Base-by-base conservation (phyloP, 2,888 invertebrate genomes). In the Cephus rjabovi region DNA sequence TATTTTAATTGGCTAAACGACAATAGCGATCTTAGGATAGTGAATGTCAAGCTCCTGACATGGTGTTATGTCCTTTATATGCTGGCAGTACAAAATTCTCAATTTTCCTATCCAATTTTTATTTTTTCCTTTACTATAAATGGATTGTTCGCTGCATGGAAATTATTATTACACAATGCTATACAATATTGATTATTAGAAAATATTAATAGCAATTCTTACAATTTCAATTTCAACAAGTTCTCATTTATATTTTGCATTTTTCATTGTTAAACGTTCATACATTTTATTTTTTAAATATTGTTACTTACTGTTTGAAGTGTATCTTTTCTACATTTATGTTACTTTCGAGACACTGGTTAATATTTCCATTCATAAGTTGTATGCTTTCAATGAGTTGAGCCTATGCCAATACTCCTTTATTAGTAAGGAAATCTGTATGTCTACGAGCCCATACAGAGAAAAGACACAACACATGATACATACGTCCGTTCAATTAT, bases 1-100 rank as follows among this genome's bases (percentile, higher is more conserved):
- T 56, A 71, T 34, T 71, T 71, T 71, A 71, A 71, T 71, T 71
- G 71, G 34, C 71, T 71, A 56, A 56, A 56, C 56, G 56, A 56
- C 9, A 56, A 23, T 56, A 15, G 23, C 56, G 56, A 56, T 56
- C 23, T 56, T 56, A 56, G 23, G 23, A 56, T 56, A 56, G 23
- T 23, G 56, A 56, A 56, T 56, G 56, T 56, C 56, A 23, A 56
- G 56, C 56, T 56, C 56, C 23, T 56, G 23, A 23, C 56, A 56
- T 56, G 56, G 23, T 56, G 23, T 56, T 56, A 1, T 23, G 23
- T 23, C 2, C 9, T 56, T 23, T 23, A 23, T 23, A 9, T 56
- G 1, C 1, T 56, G 9, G 56, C 56, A 56, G 2, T 56, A 56
- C 56, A 23, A 56, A 23, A 9, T 56, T 56, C 23, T 56, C 0